Evolutionary conservation across 64 coral and sea anemone genomes (phyloP), one percentile per base, ranked within the genome.

Genomic region (Anthopleura sola): DNA sequence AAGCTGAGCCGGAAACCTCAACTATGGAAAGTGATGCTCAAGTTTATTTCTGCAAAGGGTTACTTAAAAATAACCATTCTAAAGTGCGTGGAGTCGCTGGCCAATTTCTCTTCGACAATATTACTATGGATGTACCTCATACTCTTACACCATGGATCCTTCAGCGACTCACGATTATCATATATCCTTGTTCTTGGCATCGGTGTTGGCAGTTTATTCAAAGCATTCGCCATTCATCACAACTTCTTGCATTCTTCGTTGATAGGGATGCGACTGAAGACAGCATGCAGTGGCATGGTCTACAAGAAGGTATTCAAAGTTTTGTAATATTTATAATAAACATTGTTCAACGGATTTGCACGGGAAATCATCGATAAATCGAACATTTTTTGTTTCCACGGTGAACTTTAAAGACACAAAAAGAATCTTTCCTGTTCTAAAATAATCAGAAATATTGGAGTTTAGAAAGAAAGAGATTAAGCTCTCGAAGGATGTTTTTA

Each of bases 301-400:
- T 84, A 85, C 44, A 88, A 88, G 68, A 88, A 88, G 87, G 87
- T 88, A 87, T 21, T 7, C 24, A 66, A 66, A 66, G 21, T 66
- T 23, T 66, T 66, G n/a, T 0, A 56, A 56, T 20, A 44, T 56
- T 56, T n/a, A n/a, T n/a, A n/a, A n/a, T 20, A 17, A 56, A 56
- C n/a, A n/a, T n/a, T n/a, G n/a, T n/a, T n/a, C n/a, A n/a, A n/a
- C n/a, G n/a, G n/a, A n/a, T n/a, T n/a, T n/a, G n/a, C n/a, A n/a
- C n/a, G n/a, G n/a, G n/a, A n/a, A n/a, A n/a, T n/a, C n/a, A n/a
- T n/a, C n/a, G n/a, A n/a, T n/a, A n/a, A n/a, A n/a, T n/a, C n/a
- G n/a, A n/a, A n/a, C n/a, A n/a, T n/a, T n/a, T n/a, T n/a, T n/a
- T n/a, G n/a, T n/a, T n/a, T n/a, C n/a, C n/a, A n/a, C n/a, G n/a